A percentile compares a stretch with the other conserved stretches of the same genome.
Conservation (phyloP, 1,140 invertebrate species). For the Hylaeus volcanicus region DNA sequence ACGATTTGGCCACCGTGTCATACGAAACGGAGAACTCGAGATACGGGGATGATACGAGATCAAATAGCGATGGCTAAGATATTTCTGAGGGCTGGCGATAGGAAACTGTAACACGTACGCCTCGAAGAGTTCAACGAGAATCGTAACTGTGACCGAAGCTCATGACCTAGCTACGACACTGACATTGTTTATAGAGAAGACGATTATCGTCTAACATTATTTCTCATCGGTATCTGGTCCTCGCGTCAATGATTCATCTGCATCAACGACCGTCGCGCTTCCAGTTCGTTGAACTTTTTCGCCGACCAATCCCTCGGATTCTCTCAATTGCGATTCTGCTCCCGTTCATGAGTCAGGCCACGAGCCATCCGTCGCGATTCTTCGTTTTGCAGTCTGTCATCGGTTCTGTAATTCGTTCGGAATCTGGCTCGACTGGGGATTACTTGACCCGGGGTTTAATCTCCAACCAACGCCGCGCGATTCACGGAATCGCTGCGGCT, state of each 20-base stretch:
- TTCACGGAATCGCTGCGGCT: too few species aligned
- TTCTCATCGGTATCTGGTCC: slow-evolving; percentile 27
- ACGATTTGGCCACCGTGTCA: slow-evolving; percentile 61
- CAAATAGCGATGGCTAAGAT: neutral
- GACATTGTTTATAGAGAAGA: too few species aligned
- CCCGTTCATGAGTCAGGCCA: too few species aligned
- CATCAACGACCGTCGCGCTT: slow-evolving; percentile 29
- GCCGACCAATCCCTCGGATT: slow-evolving; percentile 2
- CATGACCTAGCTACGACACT: too few species aligned
- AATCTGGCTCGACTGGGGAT: neutral
- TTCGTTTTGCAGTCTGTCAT: slow-evolving; percentile 19
- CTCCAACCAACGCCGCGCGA: neutral
- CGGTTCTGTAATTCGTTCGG: slow-evolving; percentile 23
- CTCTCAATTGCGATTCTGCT: slow-evolving; percentile 18
- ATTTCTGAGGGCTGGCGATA: too few species aligned
- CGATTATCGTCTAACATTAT: too few species aligned
- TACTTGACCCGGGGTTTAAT: slow-evolving; percentile 18
- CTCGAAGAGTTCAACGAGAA: too few species aligned
- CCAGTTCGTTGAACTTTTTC: slow-evolving; percentile 43
- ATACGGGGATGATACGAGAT: slow-evolving; percentile 15
- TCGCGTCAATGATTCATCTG: slow-evolving; percentile 46
- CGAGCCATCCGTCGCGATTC: neutral
- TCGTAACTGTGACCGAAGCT: too few species aligned
- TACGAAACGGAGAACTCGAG: slow-evolving; percentile 49
- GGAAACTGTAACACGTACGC: too few species aligned